A percentile compares a stretch with the other conserved stretches of the same genome.
Evolutionary conservation across 2,113 vertebrate genomes (phyloP).

Genomic region (Protobothrops flavoviridis): DNA sequence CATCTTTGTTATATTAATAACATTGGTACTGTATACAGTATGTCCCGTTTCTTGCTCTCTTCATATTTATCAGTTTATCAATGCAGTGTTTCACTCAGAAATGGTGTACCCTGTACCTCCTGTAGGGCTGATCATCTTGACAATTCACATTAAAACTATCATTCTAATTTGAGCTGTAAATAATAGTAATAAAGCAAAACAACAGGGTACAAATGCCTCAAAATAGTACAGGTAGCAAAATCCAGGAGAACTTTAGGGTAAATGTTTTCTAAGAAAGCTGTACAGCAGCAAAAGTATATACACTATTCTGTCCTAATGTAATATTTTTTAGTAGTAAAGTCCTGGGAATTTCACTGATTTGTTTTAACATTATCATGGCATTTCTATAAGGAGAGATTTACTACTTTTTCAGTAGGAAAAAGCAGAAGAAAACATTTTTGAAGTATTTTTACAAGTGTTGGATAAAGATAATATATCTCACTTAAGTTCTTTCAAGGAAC

Average conservation of each 20-base stretch:
- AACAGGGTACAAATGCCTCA: neutral
- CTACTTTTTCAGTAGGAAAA: neutral
- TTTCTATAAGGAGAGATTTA: neutral
- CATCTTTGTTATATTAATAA: neutral
- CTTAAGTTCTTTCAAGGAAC: conserved; percentile 26
- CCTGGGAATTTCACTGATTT: neutral
- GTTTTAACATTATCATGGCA: neutral
- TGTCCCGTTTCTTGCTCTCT: neutral
- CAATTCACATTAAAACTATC: neutral
- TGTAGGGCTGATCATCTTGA: neutral
- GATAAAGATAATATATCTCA: conserved; percentile 1
- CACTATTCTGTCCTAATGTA: neutral
- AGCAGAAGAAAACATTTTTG: neutral
- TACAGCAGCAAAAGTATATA: neutral
- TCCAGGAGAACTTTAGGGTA: neutral
- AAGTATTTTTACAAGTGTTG: neutral
- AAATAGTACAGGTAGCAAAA: neutral
- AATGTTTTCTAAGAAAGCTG: neutral
- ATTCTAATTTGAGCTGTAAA: neutral
- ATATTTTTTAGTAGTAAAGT: neutral
- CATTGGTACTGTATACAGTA: neutral
- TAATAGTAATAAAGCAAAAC: neutral
- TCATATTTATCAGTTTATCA: neutral
- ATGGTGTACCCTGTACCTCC: neutral
- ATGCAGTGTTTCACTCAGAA: neutral